Evolutionary conservation across 2,888 invertebrate genomes (phyloP), one percentile per base, ranked within the genome.

Genomic region (Calliphora vomitoria): DNA sequence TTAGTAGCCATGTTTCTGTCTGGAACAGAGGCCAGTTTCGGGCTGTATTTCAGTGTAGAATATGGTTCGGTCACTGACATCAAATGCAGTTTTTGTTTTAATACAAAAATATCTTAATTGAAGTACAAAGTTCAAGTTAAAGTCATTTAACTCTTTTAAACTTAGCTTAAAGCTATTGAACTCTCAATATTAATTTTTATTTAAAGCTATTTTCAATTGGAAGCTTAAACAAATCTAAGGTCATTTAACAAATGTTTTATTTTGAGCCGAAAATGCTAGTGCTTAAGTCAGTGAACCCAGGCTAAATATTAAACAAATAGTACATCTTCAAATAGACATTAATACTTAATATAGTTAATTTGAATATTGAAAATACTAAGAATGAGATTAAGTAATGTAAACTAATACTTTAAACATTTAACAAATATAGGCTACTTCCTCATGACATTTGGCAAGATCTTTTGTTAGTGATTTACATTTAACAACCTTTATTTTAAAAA

Each of bases 161-260:
- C 25, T 1, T 25, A 25, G 1, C 25, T 1, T 1, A 25, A 25
- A 6, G 35, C 35, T 35, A 35, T 35, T 35, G 35, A 35, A 35
- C 35, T 35, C 35, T 35, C 35, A 35, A 5, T 35, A 35, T 0
- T 35, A 35, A 35, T 35, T 25, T 44, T 15, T 50, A 18, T 58
- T 18, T 18, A 25, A 58, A 25, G 25, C 18, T 58, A 4, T 58
- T 58, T 20, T 53, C 4, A 15, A 53, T 5, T 53, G 6, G 4
- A 53, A 53, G 15, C n/a, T 0, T 8, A 35, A n/a, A 15, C 35
- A 15, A 10, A 13, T 8, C 25, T 11, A n/a, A 47, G 68, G 47
- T 47, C 68, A 69, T 15, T 15, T 18, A 53, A 50, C 35, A 50
- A 64, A 38, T 38, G 38, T 18, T 53, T 75, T 64, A 31, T 64